Base-by-base conservation (phyloP, 2,113 vertebrate genomes). In the Gavialis gangeticus region DNA sequence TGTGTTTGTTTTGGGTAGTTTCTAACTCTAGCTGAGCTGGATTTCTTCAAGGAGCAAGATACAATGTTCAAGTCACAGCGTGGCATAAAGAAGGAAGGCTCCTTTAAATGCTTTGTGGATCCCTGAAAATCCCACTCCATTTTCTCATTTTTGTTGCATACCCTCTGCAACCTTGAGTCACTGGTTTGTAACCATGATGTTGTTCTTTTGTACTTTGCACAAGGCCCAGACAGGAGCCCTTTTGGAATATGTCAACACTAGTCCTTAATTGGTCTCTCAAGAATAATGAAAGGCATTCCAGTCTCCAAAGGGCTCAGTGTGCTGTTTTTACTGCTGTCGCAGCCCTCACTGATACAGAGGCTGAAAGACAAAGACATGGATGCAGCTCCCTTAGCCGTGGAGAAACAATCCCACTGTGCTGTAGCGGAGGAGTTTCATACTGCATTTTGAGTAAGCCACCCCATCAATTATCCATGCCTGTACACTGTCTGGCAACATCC, bases 251-350 rank as follows among this genome's bases (percentile, higher is more conserved):
- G 85, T 88, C 94, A 89, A 78, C 91, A 34, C 64, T 56, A 3
- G 60, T 87, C 81, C n/a, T 75, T 79, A 84, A 89, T 93, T 91
- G 93, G 89, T 71, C 80, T 24, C 34, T 28, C 25, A 56, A 12
- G 69, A 80, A 82, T 69, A 91, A 88, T 28, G 77, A 94, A 22
- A 71, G 75, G 57, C 67, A 8, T 66, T 21, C 82, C 67, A 19
- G 6, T 76, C 82, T 22, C n/a, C 82, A 16, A 6, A 71, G 78
- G 56, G 75, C 54, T 77, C 73, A 4, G 78, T 1, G 75, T 4
- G 91, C 37, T 54, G 82, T 88, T 25, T 64, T 18, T 80, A 17
- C 88, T 14, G 54, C n/a, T 12, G 10, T 4, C 22, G 19, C 69
- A 73, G 34, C 34, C 21, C 9, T 34, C 25, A 21, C 18, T 73